A percentile compares a stretch with the other conserved stretches of the same genome.
These are phyloP conservation scores for Aphelocoma californica DNA, from an alignment of 2,797 vertebrate genomes.

Conservation along the genomic window DNA sequence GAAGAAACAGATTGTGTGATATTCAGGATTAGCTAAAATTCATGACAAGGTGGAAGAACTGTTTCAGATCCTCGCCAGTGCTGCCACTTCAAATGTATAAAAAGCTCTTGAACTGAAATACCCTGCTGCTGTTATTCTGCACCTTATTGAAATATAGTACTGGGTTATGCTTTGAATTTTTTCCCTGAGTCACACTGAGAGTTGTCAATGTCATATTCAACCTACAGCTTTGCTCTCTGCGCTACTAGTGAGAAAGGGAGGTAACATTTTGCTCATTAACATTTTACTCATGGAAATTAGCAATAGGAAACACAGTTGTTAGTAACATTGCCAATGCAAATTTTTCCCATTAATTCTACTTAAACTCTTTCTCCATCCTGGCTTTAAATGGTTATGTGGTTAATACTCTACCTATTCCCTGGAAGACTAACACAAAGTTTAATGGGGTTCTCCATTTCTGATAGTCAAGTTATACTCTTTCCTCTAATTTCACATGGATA, in stretches of 20 bases:
- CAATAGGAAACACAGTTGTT: background rate
- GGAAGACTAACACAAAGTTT: background rate
- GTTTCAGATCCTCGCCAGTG: background rate
- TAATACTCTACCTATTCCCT: background rate
- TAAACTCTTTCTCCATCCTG: background rate
- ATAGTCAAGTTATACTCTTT: background rate
- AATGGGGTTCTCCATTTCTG: background rate
- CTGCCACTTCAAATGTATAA: constrained; percentile 11
- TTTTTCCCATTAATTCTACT: background rate
- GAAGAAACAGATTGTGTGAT: background rate
- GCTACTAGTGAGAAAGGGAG: background rate
- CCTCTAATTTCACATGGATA: background rate
- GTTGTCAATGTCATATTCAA: background rate
- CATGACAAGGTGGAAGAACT: background rate
- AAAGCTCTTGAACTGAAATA: background rate
- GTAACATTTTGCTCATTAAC: background rate
- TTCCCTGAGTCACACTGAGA: background rate
- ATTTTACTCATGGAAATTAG: background rate
- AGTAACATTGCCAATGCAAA: background rate
- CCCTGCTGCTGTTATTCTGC: background rate
- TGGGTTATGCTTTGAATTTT: background rate
- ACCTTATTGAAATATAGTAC: background rate
- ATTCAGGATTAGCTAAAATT: background rate
- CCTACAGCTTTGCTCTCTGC: background rate
- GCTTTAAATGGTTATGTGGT: background rate